phyloP scores from a whole-genome alignment of 1,140 invertebrate species.

The Drosophila triauraria region DNA sequence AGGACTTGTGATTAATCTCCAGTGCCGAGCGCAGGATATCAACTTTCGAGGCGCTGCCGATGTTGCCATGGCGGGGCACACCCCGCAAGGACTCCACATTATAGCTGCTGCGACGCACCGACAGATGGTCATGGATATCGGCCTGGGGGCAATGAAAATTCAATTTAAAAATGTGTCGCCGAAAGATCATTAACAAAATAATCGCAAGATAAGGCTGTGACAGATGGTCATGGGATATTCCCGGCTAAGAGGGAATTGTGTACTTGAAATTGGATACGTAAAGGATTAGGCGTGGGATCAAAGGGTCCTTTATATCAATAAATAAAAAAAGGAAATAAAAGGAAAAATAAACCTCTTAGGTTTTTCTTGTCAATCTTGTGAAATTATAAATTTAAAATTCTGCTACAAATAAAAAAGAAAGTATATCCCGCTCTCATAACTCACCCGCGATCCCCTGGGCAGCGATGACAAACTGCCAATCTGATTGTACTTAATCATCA shows the following conservation, averaged over 20 bases:
- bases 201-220: not conserved
- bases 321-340: not conserved
- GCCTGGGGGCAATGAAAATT: slow-evolving; percentile 52
- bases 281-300: not conserved
- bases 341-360: no score
- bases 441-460: slow-evolving; percentile 87
- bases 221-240: not conserved
- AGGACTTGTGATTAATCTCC: slow-evolving; percentile 87
- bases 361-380: no score
- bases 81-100: slow-evolving; percentile 79
- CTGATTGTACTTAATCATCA: slow-evolving; percentile 90
- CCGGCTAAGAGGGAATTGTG: no score
- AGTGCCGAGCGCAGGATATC: slow-evolving; percentile 88
- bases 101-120: slow-evolving; percentile 84
- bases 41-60: slow-evolving; percentile 88
- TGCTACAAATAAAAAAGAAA: no score
- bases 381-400: no score
- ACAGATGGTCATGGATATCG: slow-evolving; percentile 84
- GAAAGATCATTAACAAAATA: slow-evolving; percentile 29
- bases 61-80: slow-evolving; percentile 73
- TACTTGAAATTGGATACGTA: not conserved
- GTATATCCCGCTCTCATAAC: slow-evolving; percentile 38
- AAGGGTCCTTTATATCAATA: not conserved
- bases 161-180: slow-evolving; percentile 18
- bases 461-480: slow-evolving; percentile 89